Conservation (phyloP, 1,140 invertebrate species). For the Pemphigus obesinymphae region DNA sequence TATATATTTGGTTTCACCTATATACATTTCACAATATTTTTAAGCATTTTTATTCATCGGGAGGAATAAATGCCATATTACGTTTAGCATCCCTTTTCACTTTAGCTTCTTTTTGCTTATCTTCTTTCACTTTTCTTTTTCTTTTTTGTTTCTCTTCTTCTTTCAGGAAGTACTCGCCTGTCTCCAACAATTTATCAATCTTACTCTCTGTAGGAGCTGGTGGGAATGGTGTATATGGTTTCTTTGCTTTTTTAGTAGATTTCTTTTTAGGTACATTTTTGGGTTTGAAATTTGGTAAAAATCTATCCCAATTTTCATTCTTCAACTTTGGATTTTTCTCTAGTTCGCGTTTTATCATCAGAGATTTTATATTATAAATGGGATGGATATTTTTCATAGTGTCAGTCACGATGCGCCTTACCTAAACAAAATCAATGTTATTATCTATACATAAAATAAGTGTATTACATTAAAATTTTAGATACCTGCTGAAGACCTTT, state of each 20-base stretch:
- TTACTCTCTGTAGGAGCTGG: constrained; percentile 89
- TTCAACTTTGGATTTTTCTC: constrained; percentile 85
- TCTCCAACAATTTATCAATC: constrained; percentile 87
- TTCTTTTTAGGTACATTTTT: constrained; percentile 85
- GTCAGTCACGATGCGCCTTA: constrained; percentile 87
- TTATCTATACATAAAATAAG: not conserved
- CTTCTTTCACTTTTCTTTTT: constrained; percentile 67
- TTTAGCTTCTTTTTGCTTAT: constrained; percentile 58
- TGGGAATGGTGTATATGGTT: constrained; percentile 95
- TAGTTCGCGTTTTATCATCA: constrained; percentile 97
- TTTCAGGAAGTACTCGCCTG: constrained; percentile 94
- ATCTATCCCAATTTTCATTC: constrained; percentile 95
- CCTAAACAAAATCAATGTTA: constrained; percentile 51
- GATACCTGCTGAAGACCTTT: constrained; percentile 82
- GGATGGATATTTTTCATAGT: constrained; percentile 99
- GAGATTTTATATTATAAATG: constrained; percentile 97
- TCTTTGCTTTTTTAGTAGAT: constrained; percentile 78
- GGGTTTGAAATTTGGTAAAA: constrained; percentile 91
- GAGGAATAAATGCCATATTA: constrained; percentile 76
- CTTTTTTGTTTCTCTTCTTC: constrained; percentile 72
- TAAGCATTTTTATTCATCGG: constrained; percentile 57
- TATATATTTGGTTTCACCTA: constrained; percentile 42
- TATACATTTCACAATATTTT: constrained; percentile 43
- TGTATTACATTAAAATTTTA: constrained; percentile 18
- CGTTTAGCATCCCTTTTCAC: constrained; percentile 71